Evolutionary conservation across 2,888 invertebrate genomes (phyloP), one percentile per base, ranked within the genome.

Genomic region (Clistopyga incitator): DNA sequence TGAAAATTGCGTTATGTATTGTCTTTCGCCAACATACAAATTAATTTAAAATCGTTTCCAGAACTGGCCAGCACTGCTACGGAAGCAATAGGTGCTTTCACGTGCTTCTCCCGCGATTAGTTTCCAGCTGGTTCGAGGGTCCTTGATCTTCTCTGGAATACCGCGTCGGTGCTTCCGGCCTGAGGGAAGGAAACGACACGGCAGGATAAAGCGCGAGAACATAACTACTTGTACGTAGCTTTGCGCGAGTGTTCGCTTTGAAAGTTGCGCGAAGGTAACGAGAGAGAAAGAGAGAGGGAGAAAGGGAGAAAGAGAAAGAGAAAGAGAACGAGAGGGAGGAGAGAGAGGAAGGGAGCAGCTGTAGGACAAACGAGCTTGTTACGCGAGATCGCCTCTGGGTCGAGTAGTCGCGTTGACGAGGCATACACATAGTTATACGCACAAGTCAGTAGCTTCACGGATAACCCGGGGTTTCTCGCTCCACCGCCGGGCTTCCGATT

Each of bases 301-400:
- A 45, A 34, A 42, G 42, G 10, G 15, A 56, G 54, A 6, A 11
- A 56, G 54, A 15, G 54, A 59, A 15, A 29, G 2, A 6, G 25
- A 61, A n/a, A 29, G 34, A 61, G 29, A 34, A n/a, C 3, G 29
- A 61, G 25, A 23, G 56, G 25, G 13, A 25, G 25, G 15, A 20
- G 13, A 11, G 18, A 52, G 23, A 18, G n/a, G n/a, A 10, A 38
- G 56, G n/a, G 70, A 76, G 18, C 50, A 76, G 18, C 50, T 47
- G 29, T 45, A 64, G 64, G 54, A 81, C 75, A 76, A 76, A 81
- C 70, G 81, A 81, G 76, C 75, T 81, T 68, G 81, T 81, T 81
- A 81, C 68, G 81, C 64, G 47, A 67, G 45, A 70, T 80, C 52
- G 75, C 75, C 74, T 80, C 67, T 75, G 74, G 74, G 79, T 80